phyloP scores from a whole-genome alignment of 2,888 invertebrate species.

The Sminthurinus aureus region DNA sequence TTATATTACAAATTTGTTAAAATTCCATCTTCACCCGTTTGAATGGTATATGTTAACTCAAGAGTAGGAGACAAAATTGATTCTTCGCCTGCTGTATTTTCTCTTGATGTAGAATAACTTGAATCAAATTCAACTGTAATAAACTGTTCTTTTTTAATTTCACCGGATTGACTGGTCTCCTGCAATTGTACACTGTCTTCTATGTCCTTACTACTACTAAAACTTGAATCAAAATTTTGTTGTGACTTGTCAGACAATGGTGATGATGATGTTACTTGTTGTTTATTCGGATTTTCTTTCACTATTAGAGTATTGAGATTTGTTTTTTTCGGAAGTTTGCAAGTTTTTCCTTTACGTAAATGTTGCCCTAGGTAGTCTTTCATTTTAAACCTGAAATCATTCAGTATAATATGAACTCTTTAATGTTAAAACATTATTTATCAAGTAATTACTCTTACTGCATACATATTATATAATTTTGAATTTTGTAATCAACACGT shows the following conservation, averaged over 20 bases:
- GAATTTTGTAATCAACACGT: too few relatives aligned
- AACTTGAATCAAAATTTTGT: not conserved
- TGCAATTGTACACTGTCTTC: not conserved
- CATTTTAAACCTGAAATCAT: slow-evolving; percentile 17
- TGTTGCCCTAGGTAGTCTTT: slow-evolving; percentile 21
- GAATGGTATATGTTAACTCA: not conserved
- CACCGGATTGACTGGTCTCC: not conserved
- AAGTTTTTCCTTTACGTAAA: slow-evolving; percentile 15
- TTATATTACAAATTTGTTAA: slow-evolving; percentile 1
- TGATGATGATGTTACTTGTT: not conserved
- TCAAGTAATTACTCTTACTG: too few relatives aligned
- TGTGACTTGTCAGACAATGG: not conserved
- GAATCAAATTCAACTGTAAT: not conserved
- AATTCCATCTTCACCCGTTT: not conserved
- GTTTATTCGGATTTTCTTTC: not conserved
- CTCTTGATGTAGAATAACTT: not conserved
- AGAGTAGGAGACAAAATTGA: not conserved
- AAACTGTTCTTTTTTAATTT: not conserved
- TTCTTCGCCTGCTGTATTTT: not conserved
- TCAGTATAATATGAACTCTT: too few relatives aligned
- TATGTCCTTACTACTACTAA: not conserved
- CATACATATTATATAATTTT: too few relatives aligned
- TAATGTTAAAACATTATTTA: too few relatives aligned
- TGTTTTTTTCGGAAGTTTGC: not conserved
- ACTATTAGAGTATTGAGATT: not conserved